Evolutionary conservation across 2,113 vertebrate species (phyloP).

Genomic region (Crotophaga sulcirostris): DNA sequence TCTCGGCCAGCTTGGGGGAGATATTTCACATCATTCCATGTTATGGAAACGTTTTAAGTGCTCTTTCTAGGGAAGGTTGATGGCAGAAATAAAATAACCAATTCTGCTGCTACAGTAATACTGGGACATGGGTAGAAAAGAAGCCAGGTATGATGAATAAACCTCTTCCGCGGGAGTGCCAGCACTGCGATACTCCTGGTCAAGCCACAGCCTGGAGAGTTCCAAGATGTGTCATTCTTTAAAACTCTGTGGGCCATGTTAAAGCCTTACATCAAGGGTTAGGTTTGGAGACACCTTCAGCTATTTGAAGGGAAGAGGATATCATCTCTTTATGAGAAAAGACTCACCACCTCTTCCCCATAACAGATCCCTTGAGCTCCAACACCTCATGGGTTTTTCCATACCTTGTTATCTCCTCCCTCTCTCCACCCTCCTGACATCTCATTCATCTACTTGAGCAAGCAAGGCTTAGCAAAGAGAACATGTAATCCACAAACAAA

Average conservation of each 20-base stretch:
- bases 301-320: neutral
- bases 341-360: neutral
- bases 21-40: neutral
- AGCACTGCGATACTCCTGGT: neutral
- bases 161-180: neutral
- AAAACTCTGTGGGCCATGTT: neutral
- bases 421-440: neutral
- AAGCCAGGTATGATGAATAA: neutral
- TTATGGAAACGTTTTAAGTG: fast-evolving
- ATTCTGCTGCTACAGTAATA: neutral
- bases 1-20: neutral
- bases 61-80: neutral
- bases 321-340: neutral
- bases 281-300: neutral
- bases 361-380: neutral
- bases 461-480: neutral
- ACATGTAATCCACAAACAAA: neutral
- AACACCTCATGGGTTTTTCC: neutral
- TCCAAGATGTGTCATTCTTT: neutral
- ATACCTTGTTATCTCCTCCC: neutral
- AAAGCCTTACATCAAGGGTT: neutral
- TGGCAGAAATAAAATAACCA: neutral
- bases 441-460: neutral
- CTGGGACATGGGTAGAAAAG: neutral
- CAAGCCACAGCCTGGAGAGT: neutral